A percentile compares a stretch with the other conserved stretches of the same genome.
phyloP scores from a whole-genome alignment of 2,113 vertebrate genomes.

The Solea senegalensis region DNA sequence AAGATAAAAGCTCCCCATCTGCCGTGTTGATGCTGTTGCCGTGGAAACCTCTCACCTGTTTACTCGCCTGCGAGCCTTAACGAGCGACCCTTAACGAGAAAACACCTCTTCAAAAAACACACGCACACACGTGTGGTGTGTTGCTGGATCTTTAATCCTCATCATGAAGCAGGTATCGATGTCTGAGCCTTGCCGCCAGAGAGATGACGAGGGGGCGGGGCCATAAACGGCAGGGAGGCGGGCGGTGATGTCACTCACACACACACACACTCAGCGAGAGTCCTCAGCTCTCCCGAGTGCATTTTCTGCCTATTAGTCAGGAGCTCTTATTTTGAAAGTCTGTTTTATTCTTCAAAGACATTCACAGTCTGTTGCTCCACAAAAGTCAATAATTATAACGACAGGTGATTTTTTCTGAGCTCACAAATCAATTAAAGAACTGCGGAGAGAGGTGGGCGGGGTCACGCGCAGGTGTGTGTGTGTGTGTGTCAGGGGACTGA shows the following conservation, averaged over 20 bases:
- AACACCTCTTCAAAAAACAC: constrained; percentile 60
- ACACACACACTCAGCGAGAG: no score
- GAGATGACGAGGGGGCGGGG: constrained; percentile 41
- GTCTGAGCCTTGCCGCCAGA: constrained; percentile 90
- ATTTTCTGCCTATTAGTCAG: no score
- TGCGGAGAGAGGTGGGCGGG: not conserved
- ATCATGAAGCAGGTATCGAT: constrained; percentile 91
- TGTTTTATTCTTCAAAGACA: no score
- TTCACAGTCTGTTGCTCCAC: no score
- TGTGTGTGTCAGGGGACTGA: not conserved
- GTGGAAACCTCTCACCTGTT: constrained; percentile 67
- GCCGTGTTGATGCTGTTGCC: constrained; percentile 60
- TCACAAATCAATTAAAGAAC: no score
- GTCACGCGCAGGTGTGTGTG: not conserved
- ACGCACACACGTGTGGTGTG: constrained; percentile 39
- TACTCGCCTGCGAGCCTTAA: constrained; percentile 60
- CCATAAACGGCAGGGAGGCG: not conserved
- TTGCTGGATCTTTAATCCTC: constrained; percentile 77
- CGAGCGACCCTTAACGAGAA: constrained; percentile 67
- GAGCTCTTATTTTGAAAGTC: no score
- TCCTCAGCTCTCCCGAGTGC: no score
- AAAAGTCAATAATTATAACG: no score
- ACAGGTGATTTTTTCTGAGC: no score
- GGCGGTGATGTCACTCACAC: no score
- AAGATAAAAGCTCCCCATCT: constrained; percentile 64